Evolutionary conservation across 2,888 invertebrate species (phyloP), one percentile per base, ranked within the genome.

Genomic region (Branchipolynoe longqiensis): DNA sequence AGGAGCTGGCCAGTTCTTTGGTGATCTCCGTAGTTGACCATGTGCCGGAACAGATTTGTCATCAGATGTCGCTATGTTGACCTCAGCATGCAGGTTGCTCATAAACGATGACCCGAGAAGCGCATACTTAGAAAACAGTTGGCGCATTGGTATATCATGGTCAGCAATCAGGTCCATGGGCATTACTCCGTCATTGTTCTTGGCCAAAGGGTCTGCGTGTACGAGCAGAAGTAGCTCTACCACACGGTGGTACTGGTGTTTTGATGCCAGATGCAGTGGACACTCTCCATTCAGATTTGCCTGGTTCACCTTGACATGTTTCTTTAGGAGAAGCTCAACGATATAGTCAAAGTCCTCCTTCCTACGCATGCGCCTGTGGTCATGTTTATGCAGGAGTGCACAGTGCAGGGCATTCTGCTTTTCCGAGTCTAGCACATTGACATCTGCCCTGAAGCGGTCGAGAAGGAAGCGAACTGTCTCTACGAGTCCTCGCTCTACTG

Each of bases 211-310:
- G 56, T 87, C 84, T 22, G 83, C 84, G 8, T 41, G 28, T 0
- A 86, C 87, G n/a, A 82, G 33, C 6, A 87, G 82, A 38, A 88
- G 62, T 8, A 85, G 8, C 33, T 88, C 85, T 0, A 69, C 88
- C 0, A 82, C 74, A 6, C 81, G 25, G 62, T 88, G 86, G 83
- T 56, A 87, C 18, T 86, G 85, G 48, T 88, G 84, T 69, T 38
- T 56, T 3, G 88, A 85, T 18, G 88, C 88, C 28, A 87, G 74
- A 36, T 87, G 87, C 28, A 88, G 85, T 28, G 88, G 81, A 4
- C 84, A 86, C 59, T 88, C 62, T 2, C 87, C 87, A 14, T 59
- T 36, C 3, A 18, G 33, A 41, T 87, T 73, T 22, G n/a, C 54
- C 25, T 78, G 73, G 54, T 87, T 69, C 0, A 86, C 36, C n/a